phyloP scores from a whole-genome alignment of 2,888 invertebrate genomes.

The Philereme transversata region DNA sequence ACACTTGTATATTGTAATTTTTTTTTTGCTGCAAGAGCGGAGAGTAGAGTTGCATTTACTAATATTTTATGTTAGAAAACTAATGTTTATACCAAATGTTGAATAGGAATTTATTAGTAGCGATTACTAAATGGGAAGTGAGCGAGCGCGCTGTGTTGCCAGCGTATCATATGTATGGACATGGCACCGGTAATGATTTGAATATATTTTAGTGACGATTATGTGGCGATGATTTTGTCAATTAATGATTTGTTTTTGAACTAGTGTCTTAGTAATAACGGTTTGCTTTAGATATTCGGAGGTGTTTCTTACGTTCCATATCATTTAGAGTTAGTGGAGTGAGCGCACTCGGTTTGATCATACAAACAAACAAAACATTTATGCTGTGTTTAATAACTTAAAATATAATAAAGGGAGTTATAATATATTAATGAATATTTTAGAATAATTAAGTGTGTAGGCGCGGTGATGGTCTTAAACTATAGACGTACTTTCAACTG shows the following conservation, averaged over 20 bases:
- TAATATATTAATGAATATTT: conserved; percentile 62
- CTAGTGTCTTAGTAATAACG: conserved; percentile 38
- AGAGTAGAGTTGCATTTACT: conserved; percentile 81
- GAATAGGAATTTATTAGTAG: conserved; percentile 59
- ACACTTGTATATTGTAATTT: conserved; percentile 69
- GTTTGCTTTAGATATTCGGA: conserved; percentile 62
- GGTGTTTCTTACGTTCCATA: conserved; percentile 72
- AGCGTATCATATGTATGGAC: conserved; percentile 33
- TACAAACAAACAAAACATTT: conserved; percentile 53
- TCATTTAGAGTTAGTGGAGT: conserved; percentile 55
- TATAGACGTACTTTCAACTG: conserved; percentile 66
- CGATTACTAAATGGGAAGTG: conserved; percentile 34
- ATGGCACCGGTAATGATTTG: conserved; percentile 23
- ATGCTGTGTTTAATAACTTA: conserved; percentile 63
- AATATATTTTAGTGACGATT: conserved; percentile 51
- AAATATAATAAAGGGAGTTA: conserved; percentile 59
- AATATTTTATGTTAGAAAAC: conserved; percentile 76
- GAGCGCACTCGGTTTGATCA: conserved; percentile 38
- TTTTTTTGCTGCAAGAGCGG: conserved; percentile 56
- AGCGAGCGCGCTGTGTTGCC: conserved; percentile 26
- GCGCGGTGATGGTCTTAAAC: conserved; percentile 73
- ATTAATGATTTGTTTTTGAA: conserved; percentile 61
- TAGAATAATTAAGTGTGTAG: conserved; percentile 55
- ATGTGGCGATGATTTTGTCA: conserved; percentile 75
- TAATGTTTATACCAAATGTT: conserved; percentile 80